These are phyloP conservation scores for Zosterops pallidus DNA, from an alignment of 2,113 vertebrate species.

Conservation along the genomic window DNA sequence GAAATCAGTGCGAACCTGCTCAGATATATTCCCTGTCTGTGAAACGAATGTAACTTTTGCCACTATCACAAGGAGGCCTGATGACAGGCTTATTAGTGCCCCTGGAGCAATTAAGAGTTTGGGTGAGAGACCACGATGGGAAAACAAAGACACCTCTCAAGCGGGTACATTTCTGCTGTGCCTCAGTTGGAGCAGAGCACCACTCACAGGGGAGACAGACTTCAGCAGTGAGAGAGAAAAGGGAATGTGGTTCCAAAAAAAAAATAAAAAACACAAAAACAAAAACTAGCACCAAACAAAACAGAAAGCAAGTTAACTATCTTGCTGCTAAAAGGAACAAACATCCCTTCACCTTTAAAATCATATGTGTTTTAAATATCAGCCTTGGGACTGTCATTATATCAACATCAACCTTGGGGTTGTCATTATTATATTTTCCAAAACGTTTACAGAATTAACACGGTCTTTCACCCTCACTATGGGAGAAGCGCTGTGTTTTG, in stretches of 20 bases:
- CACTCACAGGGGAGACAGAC: not conserved
- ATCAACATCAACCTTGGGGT: too few species aligned
- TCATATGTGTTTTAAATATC: rapidly evolving
- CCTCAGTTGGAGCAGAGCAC: not conserved
- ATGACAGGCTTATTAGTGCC: not conserved
- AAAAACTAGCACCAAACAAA: not conserved
- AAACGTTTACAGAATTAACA: not conserved
- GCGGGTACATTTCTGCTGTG: not conserved
- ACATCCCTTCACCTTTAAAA: not conserved
- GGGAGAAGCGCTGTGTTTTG: not conserved
- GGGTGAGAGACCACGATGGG: not conserved
- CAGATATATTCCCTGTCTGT: not conserved
- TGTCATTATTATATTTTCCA: not conserved
- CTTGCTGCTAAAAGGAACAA: not conserved
- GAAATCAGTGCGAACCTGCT: not conserved
- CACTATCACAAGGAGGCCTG: not conserved
- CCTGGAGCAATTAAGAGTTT: not conserved
- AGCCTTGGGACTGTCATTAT: not conserved
- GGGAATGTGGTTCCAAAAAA: not conserved
- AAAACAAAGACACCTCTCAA: not conserved
- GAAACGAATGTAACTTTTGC: not conserved
- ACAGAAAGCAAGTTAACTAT: not conserved
- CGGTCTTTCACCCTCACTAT: rapidly evolving
- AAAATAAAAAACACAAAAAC: not conserved
- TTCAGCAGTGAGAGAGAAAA: not conserved